Base-by-base conservation (phyloP, 2,888 invertebrate genomes). In the Elegia similella region DNA sequence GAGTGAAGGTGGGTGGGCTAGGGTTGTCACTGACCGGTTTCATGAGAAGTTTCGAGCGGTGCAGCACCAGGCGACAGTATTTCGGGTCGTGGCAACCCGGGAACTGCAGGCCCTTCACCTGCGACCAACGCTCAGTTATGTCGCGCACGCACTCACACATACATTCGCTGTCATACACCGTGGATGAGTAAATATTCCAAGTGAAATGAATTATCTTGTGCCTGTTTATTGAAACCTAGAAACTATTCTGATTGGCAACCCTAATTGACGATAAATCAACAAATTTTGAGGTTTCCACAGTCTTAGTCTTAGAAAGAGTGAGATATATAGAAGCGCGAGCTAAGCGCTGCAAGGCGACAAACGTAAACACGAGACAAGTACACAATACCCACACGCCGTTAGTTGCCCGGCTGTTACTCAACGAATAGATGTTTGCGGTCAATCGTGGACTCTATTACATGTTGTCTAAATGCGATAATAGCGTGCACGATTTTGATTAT, bases 81-180 rank as follows among this genome's bases (percentile, higher is more conserved):
- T 95, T 95, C 88, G 97, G 95, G 94, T 97, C 97, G 93, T 97
- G 96, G 93, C 97, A 96, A 93, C 98, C 98, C 90, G 97, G 97
- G 93, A 98, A 97, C 95, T 96, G 96, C 92, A 97, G 94, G 92
- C 98, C 97, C 94, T 98, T 98, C 94, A 97, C 96, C 97, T 98
- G 95, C 90, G 88, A 88, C 88, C 91, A 92, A 87, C 81, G 81
- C 79, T 79, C 71, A 58, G 70, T 78, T 88, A 80, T 76, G 72
- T 75, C 76, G 72, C 73, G 69, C 73, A 70, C 72, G 73, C 75
- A 70, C 70, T 70, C 75, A 72, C 64, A 73, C 71, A 70, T 52
- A 69, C 68, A 70, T 59, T 57, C 69, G 64, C 44, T 52, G 42
- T 42, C 56, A 56, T 48, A 56, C n/a, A 32, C 52, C 48, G 42